Conservation (phyloP, 1,140 invertebrate species). For the Eciton burchellii region DNA sequence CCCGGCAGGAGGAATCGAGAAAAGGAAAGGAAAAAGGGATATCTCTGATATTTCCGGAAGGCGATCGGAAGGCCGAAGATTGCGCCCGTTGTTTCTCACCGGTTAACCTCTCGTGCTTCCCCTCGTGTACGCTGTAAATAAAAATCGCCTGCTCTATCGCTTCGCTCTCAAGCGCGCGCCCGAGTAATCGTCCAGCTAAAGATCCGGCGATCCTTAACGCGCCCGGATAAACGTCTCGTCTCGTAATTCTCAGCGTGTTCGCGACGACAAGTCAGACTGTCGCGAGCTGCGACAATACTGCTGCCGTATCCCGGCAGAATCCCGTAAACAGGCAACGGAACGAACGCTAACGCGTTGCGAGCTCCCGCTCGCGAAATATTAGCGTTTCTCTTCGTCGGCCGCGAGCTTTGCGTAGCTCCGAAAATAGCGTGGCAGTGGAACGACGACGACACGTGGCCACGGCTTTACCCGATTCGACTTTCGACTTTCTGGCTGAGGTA, state of each 20-base stretch:
- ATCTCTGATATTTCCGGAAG: too few species aligned
- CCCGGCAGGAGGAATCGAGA: slow-evolving; percentile 8
- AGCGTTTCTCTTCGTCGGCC: slow-evolving; percentile 63
- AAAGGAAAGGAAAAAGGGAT: too few species aligned
- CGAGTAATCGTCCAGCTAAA: neutral
- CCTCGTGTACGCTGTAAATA: neutral
- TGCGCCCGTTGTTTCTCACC: slow-evolving; percentile 7
- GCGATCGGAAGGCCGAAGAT: too few species aligned
- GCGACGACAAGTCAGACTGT: slow-evolving; percentile 66
- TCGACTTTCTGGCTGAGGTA: slow-evolving; percentile 71
- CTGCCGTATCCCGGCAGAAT: neutral
- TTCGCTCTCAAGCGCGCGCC: neutral
- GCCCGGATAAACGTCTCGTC: neutral
- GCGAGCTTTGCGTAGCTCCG: slow-evolving; percentile 72
- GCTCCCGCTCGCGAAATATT: slow-evolving; percentile 72
- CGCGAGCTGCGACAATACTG: neutral
- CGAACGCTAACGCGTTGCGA: slow-evolving; percentile 39
- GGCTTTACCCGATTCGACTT: too few species aligned
- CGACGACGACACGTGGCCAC: slow-evolving; percentile 62
- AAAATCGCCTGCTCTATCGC: neutral
- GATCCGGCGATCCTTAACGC: neutral
- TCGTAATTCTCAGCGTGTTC: slow-evolving; percentile 65
- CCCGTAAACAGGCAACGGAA: slow-evolving; percentile 48
- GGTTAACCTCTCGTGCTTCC: too few species aligned
- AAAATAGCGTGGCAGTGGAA: slow-evolving; percentile 56